Evolutionary conservation across 2,113 vertebrate genomes (phyloP), one percentile per base, ranked within the genome.

Genomic region (Sander vitreus): DNA sequence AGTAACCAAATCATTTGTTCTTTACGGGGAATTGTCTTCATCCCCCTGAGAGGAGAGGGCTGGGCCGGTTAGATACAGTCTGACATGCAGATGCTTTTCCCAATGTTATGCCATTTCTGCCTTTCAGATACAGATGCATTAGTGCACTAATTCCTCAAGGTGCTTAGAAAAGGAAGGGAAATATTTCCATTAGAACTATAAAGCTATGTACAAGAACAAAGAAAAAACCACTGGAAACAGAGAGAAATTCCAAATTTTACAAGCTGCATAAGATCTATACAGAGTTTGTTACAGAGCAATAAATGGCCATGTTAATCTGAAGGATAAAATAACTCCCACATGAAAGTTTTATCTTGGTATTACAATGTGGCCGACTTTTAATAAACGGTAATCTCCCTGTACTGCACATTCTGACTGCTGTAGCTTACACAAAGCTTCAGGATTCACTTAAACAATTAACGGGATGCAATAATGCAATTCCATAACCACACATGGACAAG

Each of bases 41-140:
- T 53, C 43, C 71, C 71, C 59, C 33, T 4, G 58, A 76, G 71
- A 87, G 67, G 12, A 74, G 68, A 62, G 21, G 33, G 57, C 80
- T 68, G 58, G 59, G 81, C 14, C 77, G 81, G 81, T 79, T 71
- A 73, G 73, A 83, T 60, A 55, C 53, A 79, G 76, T 76, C 78
- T 71, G 78, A 92, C 73, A 83, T 85, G 80, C 25, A 16, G 77
- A 89, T 73, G 47, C 60, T 70, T 75, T 79, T 74, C 78, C 81
- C 64, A 82, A 83, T 47, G 82, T 81, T 69, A 55, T 72, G 81
- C 89, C 90, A 92, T 93, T 93, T 93, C 89, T 89, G 81, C 80
- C 73, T 81, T 85, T 81, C 36, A 53, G 78, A 84, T 62, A 82
- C 67, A 67, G 74, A 89, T 84, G 84, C 80, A 79, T 76, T 81